Conservation (phyloP, 2,797 vertebrate genomes). For the Prunella strophiata region DNA sequence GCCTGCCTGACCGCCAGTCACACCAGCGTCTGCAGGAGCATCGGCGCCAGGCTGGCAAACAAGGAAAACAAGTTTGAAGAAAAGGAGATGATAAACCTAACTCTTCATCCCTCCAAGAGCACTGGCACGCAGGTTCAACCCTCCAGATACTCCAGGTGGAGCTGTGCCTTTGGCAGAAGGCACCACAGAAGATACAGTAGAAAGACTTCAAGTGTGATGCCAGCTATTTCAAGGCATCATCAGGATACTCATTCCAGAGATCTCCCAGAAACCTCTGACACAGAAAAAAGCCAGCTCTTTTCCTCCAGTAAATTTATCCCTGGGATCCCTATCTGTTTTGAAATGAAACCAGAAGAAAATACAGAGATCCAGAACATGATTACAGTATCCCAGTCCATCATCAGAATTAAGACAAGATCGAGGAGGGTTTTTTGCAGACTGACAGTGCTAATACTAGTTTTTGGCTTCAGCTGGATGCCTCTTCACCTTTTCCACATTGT, state of each 20-base stretch:
- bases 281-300: constrained; percentile 70
- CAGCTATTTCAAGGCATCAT: constrained; percentile 68
- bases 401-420: constrained; percentile 78
- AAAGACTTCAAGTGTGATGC: constrained; percentile 79
- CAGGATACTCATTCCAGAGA: constrained; percentile 43
- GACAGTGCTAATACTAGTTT: constrained; percentile 81
- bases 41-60: constrained; percentile 75
- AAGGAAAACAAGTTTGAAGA: constrained; percentile 76
- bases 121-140: constrained; percentile 10
- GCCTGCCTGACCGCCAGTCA: constrained; percentile 81
- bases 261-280: constrained; percentile 61
- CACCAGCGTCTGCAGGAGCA: constrained; percentile 81
- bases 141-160: constrained; percentile 67
- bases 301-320: constrained; percentile 77
- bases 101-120: constrained; percentile 75
- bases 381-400: constrained; percentile 70
- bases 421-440: constrained; percentile 82
- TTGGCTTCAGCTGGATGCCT: constrained; percentile 86
- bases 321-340: constrained; percentile 83
- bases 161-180: constrained; percentile 69
- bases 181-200: constrained; percentile 81
- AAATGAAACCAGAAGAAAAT: constrained; percentile 79
- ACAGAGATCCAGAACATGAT: constrained; percentile 68
- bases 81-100: constrained; percentile 82
- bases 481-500: constrained; percentile 85